Evolutionary conservation across 2,113 vertebrate species (phyloP).

Genomic region (Oncorhynchus kisutch): DNA sequence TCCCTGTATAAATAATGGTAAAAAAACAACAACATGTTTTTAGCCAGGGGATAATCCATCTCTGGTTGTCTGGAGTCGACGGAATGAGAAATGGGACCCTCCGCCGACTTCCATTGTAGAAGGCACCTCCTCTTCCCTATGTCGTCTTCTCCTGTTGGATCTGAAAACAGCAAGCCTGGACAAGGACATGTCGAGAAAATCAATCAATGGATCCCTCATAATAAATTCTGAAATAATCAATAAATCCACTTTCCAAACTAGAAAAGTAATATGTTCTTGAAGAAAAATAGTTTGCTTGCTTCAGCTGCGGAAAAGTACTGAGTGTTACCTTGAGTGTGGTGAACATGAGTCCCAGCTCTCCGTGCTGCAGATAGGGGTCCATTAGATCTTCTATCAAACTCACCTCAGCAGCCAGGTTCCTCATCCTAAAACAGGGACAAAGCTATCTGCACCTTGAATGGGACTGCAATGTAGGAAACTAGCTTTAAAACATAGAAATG

Average conservation of each 20-base stretch:
- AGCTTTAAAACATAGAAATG: too few relatives aligned
- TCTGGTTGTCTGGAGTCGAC: too few relatives aligned
- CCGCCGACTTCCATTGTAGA: background rate
- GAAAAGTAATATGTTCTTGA: too few relatives aligned
- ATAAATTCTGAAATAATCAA: too few relatives aligned
- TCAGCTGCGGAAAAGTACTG: background rate
- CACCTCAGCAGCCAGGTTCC: conserved; percentile 93
- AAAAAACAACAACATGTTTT: too few relatives aligned
- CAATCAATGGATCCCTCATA: background rate
- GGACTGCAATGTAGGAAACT: too few relatives aligned
- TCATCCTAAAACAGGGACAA: conserved; percentile 75
- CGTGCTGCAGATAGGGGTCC: conserved; percentile 92
- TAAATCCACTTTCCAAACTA: too few relatives aligned
- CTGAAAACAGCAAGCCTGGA: conserved; percentile 94
- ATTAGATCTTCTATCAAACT: conserved; percentile 94
- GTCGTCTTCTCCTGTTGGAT: conserved; percentile 90
- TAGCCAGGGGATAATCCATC: too few relatives aligned
- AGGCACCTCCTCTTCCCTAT: conserved; percentile 51
- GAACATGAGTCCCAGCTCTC: conserved; percentile 96
- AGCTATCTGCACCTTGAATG: too few relatives aligned
- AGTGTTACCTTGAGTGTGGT: conserved; percentile 89
- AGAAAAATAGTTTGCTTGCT: too few relatives aligned
- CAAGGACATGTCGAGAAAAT: conserved; percentile 26
- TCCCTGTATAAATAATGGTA: too few relatives aligned
- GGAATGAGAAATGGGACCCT: background rate